phyloP scores from a whole-genome alignment of 2,888 invertebrate genomes.

The Neoaliturus tenellus region DNA sequence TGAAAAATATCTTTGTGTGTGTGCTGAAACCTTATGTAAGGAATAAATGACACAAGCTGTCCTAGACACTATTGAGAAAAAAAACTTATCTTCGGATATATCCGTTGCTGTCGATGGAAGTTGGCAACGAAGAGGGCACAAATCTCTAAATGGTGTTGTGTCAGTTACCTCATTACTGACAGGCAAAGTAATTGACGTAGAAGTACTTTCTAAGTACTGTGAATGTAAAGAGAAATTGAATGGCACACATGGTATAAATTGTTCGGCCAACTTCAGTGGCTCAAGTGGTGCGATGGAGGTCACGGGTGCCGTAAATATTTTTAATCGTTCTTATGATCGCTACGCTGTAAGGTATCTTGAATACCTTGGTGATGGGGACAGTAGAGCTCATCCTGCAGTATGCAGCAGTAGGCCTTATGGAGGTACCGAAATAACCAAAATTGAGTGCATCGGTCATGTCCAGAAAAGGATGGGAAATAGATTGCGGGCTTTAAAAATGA shows the following conservation, averaged over 20 bases:
- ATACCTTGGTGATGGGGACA: conserved; percentile 28
- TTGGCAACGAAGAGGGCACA: conserved; percentile 31
- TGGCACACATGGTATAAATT: conserved; percentile 15
- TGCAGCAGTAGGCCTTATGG: neutral
- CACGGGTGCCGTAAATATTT: conserved; percentile 11
- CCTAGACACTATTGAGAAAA: neutral
- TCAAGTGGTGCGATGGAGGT: conserved; percentile 36
- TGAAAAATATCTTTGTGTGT: conserved; percentile 29
- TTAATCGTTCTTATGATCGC: neutral
- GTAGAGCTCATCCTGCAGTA: neutral
- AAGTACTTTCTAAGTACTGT: conserved; percentile 29
- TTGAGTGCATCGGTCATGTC: neutral
- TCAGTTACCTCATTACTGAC: too few relatives aligned
- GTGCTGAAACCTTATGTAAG: conserved; percentile 22
- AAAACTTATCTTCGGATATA: neutral
- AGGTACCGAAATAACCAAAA: neutral
- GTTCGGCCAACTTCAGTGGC: conserved; percentile 22
- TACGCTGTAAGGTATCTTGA: neutral
- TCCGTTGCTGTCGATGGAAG: conserved; percentile 35
- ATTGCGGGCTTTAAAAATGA: neutral
- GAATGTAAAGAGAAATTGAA: neutral
- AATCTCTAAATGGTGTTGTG: conserved; percentile 16
- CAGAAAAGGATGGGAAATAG: neutral
- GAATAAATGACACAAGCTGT: conserved; percentile 25
- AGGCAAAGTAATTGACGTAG: conserved; percentile 25